Conservation (phyloP, 2,888 invertebrate species). For the Coenonympha arcania region DNA sequence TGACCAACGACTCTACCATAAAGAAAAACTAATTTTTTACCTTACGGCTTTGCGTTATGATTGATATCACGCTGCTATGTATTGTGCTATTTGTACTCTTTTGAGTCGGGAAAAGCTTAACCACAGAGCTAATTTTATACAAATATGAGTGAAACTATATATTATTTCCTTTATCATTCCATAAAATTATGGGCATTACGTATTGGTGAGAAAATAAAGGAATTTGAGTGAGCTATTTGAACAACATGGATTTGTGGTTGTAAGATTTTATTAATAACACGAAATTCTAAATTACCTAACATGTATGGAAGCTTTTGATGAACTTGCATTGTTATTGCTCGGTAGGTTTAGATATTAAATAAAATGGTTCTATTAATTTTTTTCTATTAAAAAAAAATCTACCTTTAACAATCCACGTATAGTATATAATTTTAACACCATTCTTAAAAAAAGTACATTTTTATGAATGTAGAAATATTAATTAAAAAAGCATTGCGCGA, state of each 20-base stretch:
- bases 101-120: conserved; percentile 12
- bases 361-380: too few species aligned
- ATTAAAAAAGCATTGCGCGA: too few species aligned
- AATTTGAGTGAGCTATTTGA: conserved; percentile 1
- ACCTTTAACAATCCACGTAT: too few species aligned
- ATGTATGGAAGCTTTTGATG: neutral
- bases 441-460: too few species aligned
- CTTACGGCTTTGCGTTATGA: conserved; percentile 4
- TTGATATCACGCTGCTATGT: conserved; percentile 1
- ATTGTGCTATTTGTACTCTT: conserved; percentile 4
- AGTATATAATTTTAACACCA: too few species aligned
- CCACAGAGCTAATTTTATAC: conserved; percentile 24
- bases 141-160: conserved; percentile 19
- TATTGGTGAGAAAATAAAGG: conserved; percentile 14
- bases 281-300: too few species aligned
- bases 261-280: neutral
- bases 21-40: conserved; percentile 6
- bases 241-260: neutral
- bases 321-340: too few species aligned
- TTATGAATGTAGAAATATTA: too few species aligned
- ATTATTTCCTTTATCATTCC: conserved; percentile 11
- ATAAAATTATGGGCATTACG: conserved; percentile 13
- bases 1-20: conserved; percentile 6
- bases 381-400: too few species aligned
- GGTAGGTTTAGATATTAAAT: too few species aligned